Evolutionary conservation across 2,113 vertebrate genomes (phyloP).

Genomic region (Peromyscus maniculatus): DNA sequence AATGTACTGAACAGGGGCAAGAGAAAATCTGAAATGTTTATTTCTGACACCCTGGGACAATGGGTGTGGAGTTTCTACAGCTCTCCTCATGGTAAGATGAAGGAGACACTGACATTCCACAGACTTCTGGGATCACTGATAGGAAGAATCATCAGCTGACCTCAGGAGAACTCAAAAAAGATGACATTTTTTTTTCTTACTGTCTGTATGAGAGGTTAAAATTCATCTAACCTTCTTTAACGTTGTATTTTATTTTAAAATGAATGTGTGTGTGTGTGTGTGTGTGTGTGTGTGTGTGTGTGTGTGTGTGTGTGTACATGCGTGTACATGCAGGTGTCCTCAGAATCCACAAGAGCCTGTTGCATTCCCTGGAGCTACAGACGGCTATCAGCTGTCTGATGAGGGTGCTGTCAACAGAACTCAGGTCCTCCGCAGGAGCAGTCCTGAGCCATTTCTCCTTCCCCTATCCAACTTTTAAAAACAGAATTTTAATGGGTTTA

Average conservation of each 20-base stretch:
- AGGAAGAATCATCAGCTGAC: conserved; percentile 40
- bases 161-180: conserved; percentile 29
- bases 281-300: background rate
- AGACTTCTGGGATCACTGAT: conserved; percentile 10
- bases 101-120: background rate
- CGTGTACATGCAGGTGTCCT: background rate
- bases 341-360: background rate
- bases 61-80: background rate
- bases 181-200: background rate
- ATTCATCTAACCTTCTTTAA: conserved; percentile 25
- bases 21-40: conserved; percentile 27
- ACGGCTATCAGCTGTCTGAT: background rate
- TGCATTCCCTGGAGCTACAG: background rate
- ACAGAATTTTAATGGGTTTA: conserved; percentile 47
- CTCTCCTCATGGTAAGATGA: background rate
- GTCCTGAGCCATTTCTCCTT: background rate
- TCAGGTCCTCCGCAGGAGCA: background rate
- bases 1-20: conserved; percentile 31
- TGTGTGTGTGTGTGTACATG: too few relatives aligned
- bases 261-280: background rate
- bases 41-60: background rate
- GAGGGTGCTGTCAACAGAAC: background rate
- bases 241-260: background rate
- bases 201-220: conserved; percentile 37
- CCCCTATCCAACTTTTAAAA: conserved; percentile 15